phyloP scores from a whole-genome alignment of 2,797 vertebrate genomes.

The Etheostoma perlongum region DNA sequence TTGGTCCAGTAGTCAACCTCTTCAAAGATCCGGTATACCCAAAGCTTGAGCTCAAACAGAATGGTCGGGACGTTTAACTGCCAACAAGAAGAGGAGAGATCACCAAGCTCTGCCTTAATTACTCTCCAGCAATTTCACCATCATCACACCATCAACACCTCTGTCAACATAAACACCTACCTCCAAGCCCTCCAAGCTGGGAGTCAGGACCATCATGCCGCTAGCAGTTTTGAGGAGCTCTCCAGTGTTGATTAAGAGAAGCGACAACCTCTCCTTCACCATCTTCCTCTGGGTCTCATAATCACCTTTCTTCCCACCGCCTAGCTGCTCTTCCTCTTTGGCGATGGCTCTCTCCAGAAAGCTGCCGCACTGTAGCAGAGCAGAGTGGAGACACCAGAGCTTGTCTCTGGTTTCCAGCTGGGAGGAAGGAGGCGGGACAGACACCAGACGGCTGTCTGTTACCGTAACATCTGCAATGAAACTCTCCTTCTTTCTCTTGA shows the following conservation, averaged over 20 bases:
- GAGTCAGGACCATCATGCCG: slow-evolving; percentile 42
- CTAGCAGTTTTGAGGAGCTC: slow-evolving; percentile 72
- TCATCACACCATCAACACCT: slow-evolving; percentile 4
- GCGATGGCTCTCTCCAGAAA: slow-evolving; percentile 78
- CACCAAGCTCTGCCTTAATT: slow-evolving; percentile 1
- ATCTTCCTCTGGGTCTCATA: slow-evolving; percentile 73
- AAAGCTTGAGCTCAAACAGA: slow-evolving; percentile 80
- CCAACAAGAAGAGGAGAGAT: slow-evolving; percentile 35
- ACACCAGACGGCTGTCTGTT: slow-evolving; percentile 67
- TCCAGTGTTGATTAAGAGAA: slow-evolving; percentile 70
- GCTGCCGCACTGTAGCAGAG: slow-evolving; percentile 77
- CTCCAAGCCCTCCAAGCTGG: slow-evolving; percentile 65
- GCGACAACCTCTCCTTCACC: slow-evolving; percentile 74
- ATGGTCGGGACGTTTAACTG: slow-evolving; percentile 55
- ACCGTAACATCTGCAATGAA: slow-evolving; percentile 49
- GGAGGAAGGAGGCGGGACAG: slow-evolving; percentile 71
- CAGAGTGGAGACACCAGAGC: slow-evolving; percentile 78
- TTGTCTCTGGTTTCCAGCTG: slow-evolving; percentile 77
- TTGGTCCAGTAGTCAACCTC: slow-evolving; percentile 83
- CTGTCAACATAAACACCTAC: slow-evolving; percentile 59
- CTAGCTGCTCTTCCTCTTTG: slow-evolving; percentile 76
- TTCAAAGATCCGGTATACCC: slow-evolving; percentile 79
- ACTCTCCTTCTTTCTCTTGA: slow-evolving; percentile 77
- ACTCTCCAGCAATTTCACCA: slow-evolving; percentile 3
- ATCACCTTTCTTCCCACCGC: slow-evolving; percentile 49